Base-by-base conservation (phyloP, 2,888 invertebrate genomes). In the Chelonus formosanus region DNA sequence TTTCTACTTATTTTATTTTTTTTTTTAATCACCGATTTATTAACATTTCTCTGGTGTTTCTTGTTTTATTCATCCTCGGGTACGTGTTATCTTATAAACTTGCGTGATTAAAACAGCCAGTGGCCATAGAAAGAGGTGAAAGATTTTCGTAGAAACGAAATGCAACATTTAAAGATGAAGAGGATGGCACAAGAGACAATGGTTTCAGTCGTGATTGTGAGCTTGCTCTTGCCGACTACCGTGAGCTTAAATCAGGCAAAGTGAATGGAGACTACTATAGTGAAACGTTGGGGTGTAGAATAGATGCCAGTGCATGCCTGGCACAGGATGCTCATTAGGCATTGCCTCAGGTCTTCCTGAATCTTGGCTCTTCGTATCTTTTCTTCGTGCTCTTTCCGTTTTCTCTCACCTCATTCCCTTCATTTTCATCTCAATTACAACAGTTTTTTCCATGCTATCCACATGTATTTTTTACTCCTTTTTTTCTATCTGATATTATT, bases 271-370 rank as follows among this genome's bases (percentile, higher is more conserved):
- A 20, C 20, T 20, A 20, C 20, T 20, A 34, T 31, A 8, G 56
- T 32, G 58, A 58, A 59, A 62, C 35, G 36, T 55, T 44, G 52
- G 48, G 57, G 54, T 63, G n/a, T 55, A 57, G 61, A 65, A 65
- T 65, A 43, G 70, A 58, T 61, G 68, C 65, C 59, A 67, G 67
- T 61, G 70, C 65, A 63, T 71, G 70, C 67, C 63, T 67, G 62
- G 68, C 67, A 68, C 82, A 83, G 83, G 83, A 83, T 82, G 83
- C 83, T 84, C 83, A 81, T 83, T 84, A 83, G 81, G 80, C 82
- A 80, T 75, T 68, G 81, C 83, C 78, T 73, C 72, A 77, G 83
- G 80, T 76, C 75, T 76, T 78, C 75, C 75, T 76, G 71, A 71
- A 74, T 74, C 76, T 69, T 69, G 57, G 67, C 45, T 45, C 5